Evolutionary conservation across 2,113 vertebrate species (phyloP).

Genomic region (Nothobranchius kuhntae): DNA sequence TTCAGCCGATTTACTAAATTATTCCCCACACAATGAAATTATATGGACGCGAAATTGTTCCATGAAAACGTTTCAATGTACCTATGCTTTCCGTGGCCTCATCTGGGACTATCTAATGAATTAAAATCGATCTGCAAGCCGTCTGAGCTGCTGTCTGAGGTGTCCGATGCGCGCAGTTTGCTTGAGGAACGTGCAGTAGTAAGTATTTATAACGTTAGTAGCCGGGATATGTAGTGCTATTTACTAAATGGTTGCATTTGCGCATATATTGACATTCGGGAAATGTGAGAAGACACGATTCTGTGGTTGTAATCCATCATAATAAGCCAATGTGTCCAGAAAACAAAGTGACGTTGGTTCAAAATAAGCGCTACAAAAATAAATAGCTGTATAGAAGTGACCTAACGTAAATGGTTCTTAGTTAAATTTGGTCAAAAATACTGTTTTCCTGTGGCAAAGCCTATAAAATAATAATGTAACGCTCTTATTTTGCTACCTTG

Average conservation of each 20-base stretch:
- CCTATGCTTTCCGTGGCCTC: constrained; percentile 11
- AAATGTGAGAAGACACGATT: neutral
- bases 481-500: constrained; percentile 18
- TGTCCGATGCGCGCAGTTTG: constrained; percentile 68
- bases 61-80: constrained; percentile 36
- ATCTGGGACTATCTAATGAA: constrained; percentile 46
- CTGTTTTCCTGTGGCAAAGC: neutral
- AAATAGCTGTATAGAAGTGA: neutral
- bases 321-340: constrained; percentile 15
- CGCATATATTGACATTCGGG: neutral
- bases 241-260: neutral
- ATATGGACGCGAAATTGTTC: constrained; percentile 40
- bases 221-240: constrained; percentile 16
- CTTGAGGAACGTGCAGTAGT: constrained; percentile 77
- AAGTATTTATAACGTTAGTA: constrained; percentile 71
- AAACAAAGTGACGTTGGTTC: constrained; percentile 30
- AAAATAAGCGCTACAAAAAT: constrained; percentile 15
- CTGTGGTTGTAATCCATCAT: neutral
- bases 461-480: neutral
- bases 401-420: neutral
- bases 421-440: too few relatives aligned
- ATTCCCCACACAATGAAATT: constrained; percentile 70
- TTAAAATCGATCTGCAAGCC: constrained; percentile 51
- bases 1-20: constrained; percentile 75
- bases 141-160: constrained; percentile 48